Evolutionary conservation across 2,797 vertebrate genomes (phyloP), one percentile per base, ranked within the genome.

Genomic region (Fringilla coelebs): DNA sequence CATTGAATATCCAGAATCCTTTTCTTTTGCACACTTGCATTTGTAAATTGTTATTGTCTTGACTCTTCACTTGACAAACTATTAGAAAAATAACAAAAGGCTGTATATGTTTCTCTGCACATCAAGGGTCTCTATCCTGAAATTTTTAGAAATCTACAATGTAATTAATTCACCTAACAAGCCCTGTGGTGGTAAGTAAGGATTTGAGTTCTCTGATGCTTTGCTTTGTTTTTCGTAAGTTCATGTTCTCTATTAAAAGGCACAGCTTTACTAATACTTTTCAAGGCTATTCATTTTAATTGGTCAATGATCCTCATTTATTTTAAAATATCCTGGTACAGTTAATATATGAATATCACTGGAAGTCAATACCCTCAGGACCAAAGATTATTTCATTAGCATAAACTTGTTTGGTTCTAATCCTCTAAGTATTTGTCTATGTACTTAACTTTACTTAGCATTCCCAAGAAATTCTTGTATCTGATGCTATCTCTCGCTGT

Each of bases 41-140:
- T 86, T 84, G 3, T 78, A 74, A 80, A 48, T 40, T 24, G 28
- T 43, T 67, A 0, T 7, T 55, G 20, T 86, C 40, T 60, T 87
- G 34, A 20, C 20, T 84, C n/a, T 63, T 85, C 38, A 18, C 13
- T 55, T 84, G 24, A 25, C 40, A 85, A 82, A 43, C 40, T 46
- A 19, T 41, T 51, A 73, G 16, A 49, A 76, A 55, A 60, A 15
- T 52, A 73, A 22, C 4, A 10, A 38, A 76, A 60, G 9, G 10
- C 6, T 29, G 8, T 48, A 2, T 34, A 7, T 49, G 10, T 73
- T 85, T 80, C 28, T 17, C 19, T 49, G n/a, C 8, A 17, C 5
- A 18, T 43, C 0, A 0, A 93, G 13, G n/a, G 4, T 60, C 36
- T 70, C 0, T 5, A 22, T 71, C 25, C 22, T 54, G 7, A 28